Base-by-base conservation (phyloP, 1,140 invertebrate genomes). In the Cotesia glomerata region DNA sequence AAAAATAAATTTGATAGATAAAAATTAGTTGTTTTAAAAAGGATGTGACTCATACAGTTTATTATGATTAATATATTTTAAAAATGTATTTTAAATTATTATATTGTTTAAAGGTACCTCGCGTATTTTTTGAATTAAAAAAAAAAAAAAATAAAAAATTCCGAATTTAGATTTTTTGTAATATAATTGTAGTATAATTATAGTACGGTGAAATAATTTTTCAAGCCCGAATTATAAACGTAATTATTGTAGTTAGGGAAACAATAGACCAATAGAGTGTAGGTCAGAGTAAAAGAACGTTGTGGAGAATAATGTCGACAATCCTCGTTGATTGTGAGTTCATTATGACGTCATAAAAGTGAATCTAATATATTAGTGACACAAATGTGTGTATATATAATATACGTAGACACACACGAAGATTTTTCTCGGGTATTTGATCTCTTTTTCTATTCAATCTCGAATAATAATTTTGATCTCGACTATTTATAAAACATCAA, bases 271-370 rank as follows among this genome's bases (percentile, higher is more conserved):
- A 75, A 73, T 34, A 49, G 52, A 66, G 65, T 71, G 73, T 51
- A 70, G 69, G 73, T 81, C 80, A 77, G 77, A 78, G 71, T 72
- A 82, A 84, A 79, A 84, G 82, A 82, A 82, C 80, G 78, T 77
- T 77, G 76, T 7, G 79, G 81, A 78, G 83, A 87, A 86, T 86
- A 85, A 85, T 83, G 82, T 84, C 81, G 84, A 86, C 84, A 85
- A 86, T 86, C 84, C 79, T 76, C 81, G 39, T 45, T 86, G 85
- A 87, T 86, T 86, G 86, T 73, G 78, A 82, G 78, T 85, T 86
- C 82, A 85, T 86, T 86, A 86, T 87, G 85, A 86, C 84, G 85
- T 87, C 84, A 85, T 79, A 83, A 82, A 84, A 82, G 80, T 78
- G 80, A 86, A 83, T 84, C 80, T 84, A 81, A 81, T 76, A 13